Evolutionary conservation across 2,888 invertebrate genomes (phyloP).

Genomic region (Cantharis nigra): DNA sequence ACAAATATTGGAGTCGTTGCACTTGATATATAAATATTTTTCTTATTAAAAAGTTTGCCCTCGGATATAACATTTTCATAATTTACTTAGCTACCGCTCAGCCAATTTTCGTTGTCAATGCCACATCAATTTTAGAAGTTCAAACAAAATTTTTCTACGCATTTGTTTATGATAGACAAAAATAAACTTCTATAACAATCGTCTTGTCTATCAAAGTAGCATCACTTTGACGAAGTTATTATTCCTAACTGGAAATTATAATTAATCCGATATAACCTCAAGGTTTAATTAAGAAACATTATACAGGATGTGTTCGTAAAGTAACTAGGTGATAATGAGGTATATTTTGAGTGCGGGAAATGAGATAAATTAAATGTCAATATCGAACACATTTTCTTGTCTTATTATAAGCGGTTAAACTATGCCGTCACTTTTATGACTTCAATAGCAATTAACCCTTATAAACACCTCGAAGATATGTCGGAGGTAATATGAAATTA

Average conservation of each 20-base stretch:
- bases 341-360: background rate
- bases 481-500: background rate
- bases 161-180: background rate
- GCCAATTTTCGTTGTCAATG: background rate
- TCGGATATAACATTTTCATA: background rate
- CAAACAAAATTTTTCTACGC: background rate
- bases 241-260: background rate
- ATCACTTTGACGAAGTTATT: background rate
- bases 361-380: background rate
- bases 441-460: background rate
- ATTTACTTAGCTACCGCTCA: background rate
- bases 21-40: background rate
- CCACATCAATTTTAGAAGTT: background rate
- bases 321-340: background rate
- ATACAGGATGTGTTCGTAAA: background rate
- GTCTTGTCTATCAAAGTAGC: background rate
- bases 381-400: background rate
- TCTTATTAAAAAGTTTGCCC: background rate
- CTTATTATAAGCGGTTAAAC: background rate
- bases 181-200: background rate
- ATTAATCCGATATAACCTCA: background rate
- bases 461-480: background rate
- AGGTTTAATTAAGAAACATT: background rate
- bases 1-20: background rate
- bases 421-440: background rate